Evolutionary conservation across 2,113 vertebrate genomes (phyloP).

Genomic region (Turnix velox): DNA sequence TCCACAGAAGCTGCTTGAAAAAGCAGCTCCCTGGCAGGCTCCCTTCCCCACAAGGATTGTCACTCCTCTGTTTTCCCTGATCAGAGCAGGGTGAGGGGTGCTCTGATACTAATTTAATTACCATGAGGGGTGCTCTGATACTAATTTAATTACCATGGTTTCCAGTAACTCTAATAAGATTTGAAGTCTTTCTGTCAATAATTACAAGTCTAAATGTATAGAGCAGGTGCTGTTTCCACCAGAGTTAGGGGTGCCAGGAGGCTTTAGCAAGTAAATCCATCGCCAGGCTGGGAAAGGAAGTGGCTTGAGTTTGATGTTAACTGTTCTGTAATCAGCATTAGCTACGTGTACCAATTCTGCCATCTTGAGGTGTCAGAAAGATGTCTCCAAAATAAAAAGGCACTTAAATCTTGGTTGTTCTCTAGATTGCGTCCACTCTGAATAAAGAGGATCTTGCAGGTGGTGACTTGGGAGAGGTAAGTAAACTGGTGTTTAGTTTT

Average conservation of each 20-base stretch:
- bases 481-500: neutral
- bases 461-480: conserved; percentile 73
- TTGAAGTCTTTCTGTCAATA: neutral
- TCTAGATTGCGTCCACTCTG: conserved; percentile 83
- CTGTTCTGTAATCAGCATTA: neutral
- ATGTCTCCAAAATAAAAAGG: neutral
- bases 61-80: neutral
- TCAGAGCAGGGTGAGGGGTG: neutral
- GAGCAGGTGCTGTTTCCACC: neutral
- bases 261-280: neutral
- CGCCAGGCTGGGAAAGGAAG: neutral
- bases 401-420: conserved; percentile 9
- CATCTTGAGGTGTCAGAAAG: neutral
- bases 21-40: neutral
- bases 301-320: neutral
- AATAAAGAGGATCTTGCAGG: conserved; percentile 62
- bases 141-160: neutral
- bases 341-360: neutral
- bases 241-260: neutral
- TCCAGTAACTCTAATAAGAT: neutral
- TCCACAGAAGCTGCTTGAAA: neutral
- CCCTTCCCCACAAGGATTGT: neutral
- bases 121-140: neutral
- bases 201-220: neutral
- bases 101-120: neutral